Evolutionary conservation across 2,888 invertebrate species (phyloP).

Genomic region (Beris chalybata): DNA sequence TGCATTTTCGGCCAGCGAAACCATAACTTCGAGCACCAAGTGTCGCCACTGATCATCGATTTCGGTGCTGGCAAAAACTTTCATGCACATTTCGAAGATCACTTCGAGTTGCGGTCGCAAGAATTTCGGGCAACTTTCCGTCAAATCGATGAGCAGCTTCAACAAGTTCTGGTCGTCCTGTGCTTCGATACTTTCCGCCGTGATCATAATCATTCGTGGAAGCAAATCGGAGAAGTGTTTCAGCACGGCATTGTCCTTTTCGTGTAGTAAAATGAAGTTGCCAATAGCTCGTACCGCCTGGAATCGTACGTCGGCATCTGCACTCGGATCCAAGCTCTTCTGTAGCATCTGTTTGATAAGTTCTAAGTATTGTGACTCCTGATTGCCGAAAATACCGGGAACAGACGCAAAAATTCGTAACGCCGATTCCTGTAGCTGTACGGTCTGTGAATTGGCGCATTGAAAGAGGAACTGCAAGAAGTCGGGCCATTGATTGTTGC

Average conservation of each 20-base stretch:
- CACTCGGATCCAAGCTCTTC: slow-evolving; percentile 74
- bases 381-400: slow-evolving; percentile 96
- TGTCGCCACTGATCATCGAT: slow-evolving; percentile 84
- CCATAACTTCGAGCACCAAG: slow-evolving; percentile 84
- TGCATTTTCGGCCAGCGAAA: slow-evolving; percentile 84
- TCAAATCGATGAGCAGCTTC: slow-evolving; percentile 91
- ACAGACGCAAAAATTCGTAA: slow-evolving; percentile 95
- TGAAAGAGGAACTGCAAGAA: slow-evolving; percentile 94
- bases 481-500: slow-evolving; percentile 96
- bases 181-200: slow-evolving; percentile 77
- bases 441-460: slow-evolving; percentile 82
- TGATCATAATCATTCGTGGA: slow-evolving; percentile 73
- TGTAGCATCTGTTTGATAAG: slow-evolving; percentile 94
- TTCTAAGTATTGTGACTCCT: slow-evolving; percentile 86
- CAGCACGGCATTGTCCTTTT: slow-evolving; percentile 87
- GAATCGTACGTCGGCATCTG: slow-evolving; percentile 72
- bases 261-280: slow-evolving; percentile 89
- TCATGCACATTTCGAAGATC: slow-evolving; percentile 87
- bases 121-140: slow-evolving; percentile 91
- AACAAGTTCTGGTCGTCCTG: slow-evolving; percentile 88
- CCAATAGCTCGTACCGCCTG: slow-evolving; percentile 84
- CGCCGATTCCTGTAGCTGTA: slow-evolving; percentile 88
- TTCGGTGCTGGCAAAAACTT: slow-evolving; percentile 72
- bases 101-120: slow-evolving; percentile 82
- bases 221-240: slow-evolving; percentile 87